These are phyloP conservation scores for Papilio aristodemus DNA, from an alignment of 1,140 invertebrate genomes.

Conservation along the genomic window DNA sequence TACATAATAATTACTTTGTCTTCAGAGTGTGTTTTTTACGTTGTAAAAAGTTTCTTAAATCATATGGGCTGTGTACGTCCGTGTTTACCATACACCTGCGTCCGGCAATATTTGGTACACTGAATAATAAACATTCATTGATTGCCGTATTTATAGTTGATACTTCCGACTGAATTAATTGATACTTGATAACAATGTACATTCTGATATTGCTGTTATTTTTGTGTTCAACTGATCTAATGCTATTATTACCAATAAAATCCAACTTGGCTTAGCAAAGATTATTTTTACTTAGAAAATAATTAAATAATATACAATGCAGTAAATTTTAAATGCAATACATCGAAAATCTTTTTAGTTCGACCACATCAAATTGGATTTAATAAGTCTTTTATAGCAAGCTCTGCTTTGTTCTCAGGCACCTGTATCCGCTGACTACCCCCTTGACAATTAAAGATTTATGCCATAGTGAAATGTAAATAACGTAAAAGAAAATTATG, in stretches of 20 bases:
- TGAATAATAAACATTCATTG: conserved; percentile 63
- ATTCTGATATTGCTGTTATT: not conserved
- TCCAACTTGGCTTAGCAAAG: no score
- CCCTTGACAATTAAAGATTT: conserved; percentile 61
- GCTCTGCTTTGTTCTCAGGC: conserved; percentile 46
- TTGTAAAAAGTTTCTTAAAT: conserved; percentile 51
- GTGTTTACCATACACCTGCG: conserved; percentile 65
- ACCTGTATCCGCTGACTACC: conserved; percentile 68
- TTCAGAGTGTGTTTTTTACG: conserved; percentile 47
- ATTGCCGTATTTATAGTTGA: conserved; percentile 60
- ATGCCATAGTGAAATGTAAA: conserved; percentile 47
- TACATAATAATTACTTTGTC: conserved; percentile 44
- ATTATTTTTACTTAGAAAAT: no score
- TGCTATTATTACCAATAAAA: not conserved
- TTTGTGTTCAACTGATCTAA: conserved; percentile 12
- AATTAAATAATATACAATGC: no score
- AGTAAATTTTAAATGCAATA: not conserved
- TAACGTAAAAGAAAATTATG: conserved; percentile 17
- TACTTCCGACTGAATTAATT: conserved; percentile 36
- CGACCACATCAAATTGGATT: conserved; percentile 19
- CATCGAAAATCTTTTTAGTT: not conserved
- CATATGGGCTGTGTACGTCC: conserved; percentile 60
- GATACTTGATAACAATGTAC: conserved; percentile 20
- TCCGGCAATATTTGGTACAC: conserved; percentile 65
- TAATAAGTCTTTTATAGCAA: conserved; percentile 20